Base-by-base conservation (phyloP, 2,888 invertebrate genomes). In the Sthenelais limicola region DNA sequence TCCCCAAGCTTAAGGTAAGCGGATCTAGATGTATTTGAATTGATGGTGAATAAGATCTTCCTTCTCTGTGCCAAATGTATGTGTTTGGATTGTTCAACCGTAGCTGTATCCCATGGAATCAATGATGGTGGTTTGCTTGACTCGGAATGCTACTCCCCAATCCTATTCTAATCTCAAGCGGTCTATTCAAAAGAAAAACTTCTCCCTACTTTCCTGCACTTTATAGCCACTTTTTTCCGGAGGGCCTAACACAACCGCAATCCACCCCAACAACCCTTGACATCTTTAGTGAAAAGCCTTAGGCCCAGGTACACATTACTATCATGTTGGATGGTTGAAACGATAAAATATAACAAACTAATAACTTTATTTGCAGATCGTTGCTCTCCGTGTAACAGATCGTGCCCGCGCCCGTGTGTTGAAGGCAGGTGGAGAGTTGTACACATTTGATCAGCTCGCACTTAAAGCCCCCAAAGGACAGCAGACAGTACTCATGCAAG, bases 381-480 rank as follows among this genome's bases (percentile, higher is more conserved):
- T 97, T 88, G 98, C 98, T 76, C 91, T 99, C 73, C 93, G 94
- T 84, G 93, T 98, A 18, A 97, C 98, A 70, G 95, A 96, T 85
- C 93, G 94, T 82, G 99, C 99, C 67, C 93, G 98, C 79, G 97
- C 96, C 76, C 93, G 98, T 75, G 98, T 99, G 87, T 90, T 99
- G 86, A 95, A 96, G 90, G 95, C 96, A 86, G 97, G 95, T 86
- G 97, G 99, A 82, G 94, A 97, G 89, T 93, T 98, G 78, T 91
- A 98, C 78, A 99, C 98, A 9, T 97, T 99, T 85, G 99, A 99
- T 89, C 97, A 99, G 89, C 90, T 99, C 88, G 99, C 99, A 48
- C 90, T 97, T 73, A 92, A 93, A 79, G 91, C 97, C 33, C 99
- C 99, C 48, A 95, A 94, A 74, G 99, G 99, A 83, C 93, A 94